A percentile compares a stretch with the other conserved stretches of the same genome.
Evolutionary conservation across 30 jellyfish, hydroid and myxozoan genomes (phyloP).

Genomic region (Mastigias papua): DNA sequence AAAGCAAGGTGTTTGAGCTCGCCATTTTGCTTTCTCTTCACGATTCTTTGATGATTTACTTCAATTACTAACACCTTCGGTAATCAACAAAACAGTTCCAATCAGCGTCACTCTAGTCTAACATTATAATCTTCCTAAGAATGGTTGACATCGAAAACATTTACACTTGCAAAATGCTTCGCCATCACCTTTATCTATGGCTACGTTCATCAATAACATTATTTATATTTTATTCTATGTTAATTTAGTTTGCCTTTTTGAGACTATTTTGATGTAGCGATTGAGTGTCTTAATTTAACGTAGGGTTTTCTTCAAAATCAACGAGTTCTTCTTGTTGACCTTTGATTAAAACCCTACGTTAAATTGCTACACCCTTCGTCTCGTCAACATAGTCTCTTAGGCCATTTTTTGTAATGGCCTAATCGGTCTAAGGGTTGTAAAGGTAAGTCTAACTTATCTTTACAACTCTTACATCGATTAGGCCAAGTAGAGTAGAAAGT

Average conservation of each 20-base stretch:
- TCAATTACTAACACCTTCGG: no score
- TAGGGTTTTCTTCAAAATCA: not conserved
- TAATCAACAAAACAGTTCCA: no score
- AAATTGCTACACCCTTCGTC: not conserved
- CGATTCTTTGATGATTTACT: not conserved
- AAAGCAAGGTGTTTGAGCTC: not conserved
- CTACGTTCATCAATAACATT: not conserved
- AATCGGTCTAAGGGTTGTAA: not conserved
- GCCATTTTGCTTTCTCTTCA: not conserved
- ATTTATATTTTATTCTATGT: not conserved
- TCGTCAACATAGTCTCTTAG: not conserved
- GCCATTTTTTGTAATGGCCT: not conserved
- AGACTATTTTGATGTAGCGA: not conserved
- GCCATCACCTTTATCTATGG: not conserved
- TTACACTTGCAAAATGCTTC: not conserved
- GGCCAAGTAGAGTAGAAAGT: not conserved
- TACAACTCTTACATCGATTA: slow-evolving; percentile 6
- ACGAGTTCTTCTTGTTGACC: not conserved
- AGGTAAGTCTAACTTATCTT: not conserved
- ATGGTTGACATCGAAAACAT: no score
- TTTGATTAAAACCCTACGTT: not conserved
- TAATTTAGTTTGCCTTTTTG: no score
- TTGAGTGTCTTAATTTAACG: not conserved
- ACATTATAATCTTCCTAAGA: no score
- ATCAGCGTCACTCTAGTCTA: no score